Evolutionary conservation across 2,888 invertebrate genomes (phyloP).

Genomic region (Laothoe populi): DNA sequence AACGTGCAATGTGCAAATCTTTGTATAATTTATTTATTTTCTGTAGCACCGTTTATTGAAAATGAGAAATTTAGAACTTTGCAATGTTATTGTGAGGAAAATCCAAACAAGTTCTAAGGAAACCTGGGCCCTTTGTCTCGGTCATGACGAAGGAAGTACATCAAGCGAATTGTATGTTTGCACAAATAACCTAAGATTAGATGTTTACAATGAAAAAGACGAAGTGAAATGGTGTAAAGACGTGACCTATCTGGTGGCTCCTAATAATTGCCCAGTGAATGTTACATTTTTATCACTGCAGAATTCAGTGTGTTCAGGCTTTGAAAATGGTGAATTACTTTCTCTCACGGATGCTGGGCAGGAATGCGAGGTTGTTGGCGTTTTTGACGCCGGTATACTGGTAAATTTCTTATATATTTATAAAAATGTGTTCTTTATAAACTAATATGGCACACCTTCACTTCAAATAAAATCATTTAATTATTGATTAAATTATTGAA

Average conservation of each 20-base stretch:
- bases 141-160: slow-evolving; percentile 61
- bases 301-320: slow-evolving; percentile 64
- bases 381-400: slow-evolving; percentile 66
- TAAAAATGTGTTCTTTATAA: not conserved
- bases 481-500: too few relatives aligned
- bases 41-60: slow-evolving; percentile 29
- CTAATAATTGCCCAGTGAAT: slow-evolving; percentile 77
- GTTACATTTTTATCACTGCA: slow-evolving; percentile 66
- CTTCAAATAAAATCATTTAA: too few relatives aligned
- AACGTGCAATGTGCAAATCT: not conserved
- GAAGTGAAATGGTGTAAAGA: slow-evolving; percentile 63
- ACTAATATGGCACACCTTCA: too few relatives aligned
- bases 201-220: slow-evolving; percentile 58
- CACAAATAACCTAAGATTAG: slow-evolving; percentile 67
- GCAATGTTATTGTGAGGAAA: slow-evolving; percentile 60
- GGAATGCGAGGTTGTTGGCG: slow-evolving; percentile 60
- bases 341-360: slow-evolving; percentile 59
- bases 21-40: not conserved
- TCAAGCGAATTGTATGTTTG: slow-evolving; percentile 65
- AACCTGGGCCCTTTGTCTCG: slow-evolving; percentile 58
- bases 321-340: slow-evolving; percentile 71
- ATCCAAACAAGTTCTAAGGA: slow-evolving; percentile 49
- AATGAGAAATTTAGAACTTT: slow-evolving; percentile 73
- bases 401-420: slow-evolving; percentile 47
- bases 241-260: slow-evolving; percentile 57